Percentiles rank a stretch among this genome's conserved stretches.
Conservation (phyloP, 2,113 vertebrate genomes). For the Bungarus multicinctus region DNA sequence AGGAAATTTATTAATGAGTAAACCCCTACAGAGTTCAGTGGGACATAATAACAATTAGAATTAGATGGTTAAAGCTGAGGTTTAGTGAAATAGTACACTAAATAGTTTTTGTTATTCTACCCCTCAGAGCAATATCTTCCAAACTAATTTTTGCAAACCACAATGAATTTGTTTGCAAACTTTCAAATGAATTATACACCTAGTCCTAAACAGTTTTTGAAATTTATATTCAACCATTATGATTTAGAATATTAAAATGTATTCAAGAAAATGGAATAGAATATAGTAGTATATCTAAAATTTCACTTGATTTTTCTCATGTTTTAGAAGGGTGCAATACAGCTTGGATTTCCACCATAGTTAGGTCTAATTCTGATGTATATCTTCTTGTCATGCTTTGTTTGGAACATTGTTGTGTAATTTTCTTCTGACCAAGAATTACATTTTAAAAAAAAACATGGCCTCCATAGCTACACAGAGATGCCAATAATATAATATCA, state of each 20-base stretch:
- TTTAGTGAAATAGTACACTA: neutral
- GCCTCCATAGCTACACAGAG: neutral
- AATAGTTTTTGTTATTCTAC: neutral
- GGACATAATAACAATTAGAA: neutral
- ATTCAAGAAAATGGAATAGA: neutral
- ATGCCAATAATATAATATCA: neutral
- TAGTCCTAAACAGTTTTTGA: neutral
- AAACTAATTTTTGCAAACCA: neutral
- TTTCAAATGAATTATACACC: neutral
- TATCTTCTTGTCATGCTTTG: neutral
- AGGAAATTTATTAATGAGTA: neutral
- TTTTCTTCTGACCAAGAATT: neutral
- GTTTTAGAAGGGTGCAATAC: neutral
- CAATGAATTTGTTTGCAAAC: neutral
- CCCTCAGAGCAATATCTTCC: neutral
- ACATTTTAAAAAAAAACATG: neutral
- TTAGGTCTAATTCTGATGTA: neutral
- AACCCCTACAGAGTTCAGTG: neutral
- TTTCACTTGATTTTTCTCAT: neutral
- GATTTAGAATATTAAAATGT: neutral
- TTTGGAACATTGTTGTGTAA: neutral
- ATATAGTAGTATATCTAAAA: neutral
- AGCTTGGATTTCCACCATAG: neutral
- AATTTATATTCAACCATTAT: neutral
- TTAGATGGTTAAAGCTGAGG: neutral